These are phyloP conservation scores for Calameuta filiformis DNA, from an alignment of 2,888 invertebrate genomes.

Conservation along the genomic window DNA sequence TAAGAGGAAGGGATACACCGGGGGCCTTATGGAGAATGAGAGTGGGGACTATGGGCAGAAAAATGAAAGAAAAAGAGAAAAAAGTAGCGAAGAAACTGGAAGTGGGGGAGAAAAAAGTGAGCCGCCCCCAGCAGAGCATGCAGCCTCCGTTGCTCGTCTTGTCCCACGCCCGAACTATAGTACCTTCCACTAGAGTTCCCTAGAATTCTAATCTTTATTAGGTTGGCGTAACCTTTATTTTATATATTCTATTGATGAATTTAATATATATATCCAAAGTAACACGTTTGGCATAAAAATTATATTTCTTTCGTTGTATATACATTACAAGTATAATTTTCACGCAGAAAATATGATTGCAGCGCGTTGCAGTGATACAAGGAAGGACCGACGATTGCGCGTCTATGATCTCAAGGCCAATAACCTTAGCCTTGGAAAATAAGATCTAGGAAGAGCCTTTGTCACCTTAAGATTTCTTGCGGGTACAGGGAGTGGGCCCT, in stretches of 20 bases:
- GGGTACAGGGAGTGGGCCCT: neutral
- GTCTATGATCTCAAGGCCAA: neutral
- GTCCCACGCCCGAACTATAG: slow-evolving; percentile 43
- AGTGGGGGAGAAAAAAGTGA: slow-evolving; percentile 50
- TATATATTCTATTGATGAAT: neutral
- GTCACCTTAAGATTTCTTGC: neutral
- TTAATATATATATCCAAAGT: neutral
- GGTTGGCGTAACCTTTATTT: neutral
- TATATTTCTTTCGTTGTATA: neutral
- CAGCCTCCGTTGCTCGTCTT: slow-evolving; percentile 53
- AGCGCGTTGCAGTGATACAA: neutral
- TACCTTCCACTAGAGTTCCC: neutral
- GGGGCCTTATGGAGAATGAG: slow-evolving; percentile 18
- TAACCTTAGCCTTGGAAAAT: neutral
- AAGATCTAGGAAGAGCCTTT: neutral
- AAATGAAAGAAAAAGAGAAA: slow-evolving; percentile 31
- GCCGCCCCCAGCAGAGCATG: slow-evolving; percentile 65
- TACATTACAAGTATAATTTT: neutral
- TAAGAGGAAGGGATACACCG: slow-evolving; percentile 4
- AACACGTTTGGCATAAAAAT: neutral
- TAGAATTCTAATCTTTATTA: slow-evolving; percentile 13
- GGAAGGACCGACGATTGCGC: neutral
- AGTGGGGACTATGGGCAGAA: slow-evolving; percentile 9
- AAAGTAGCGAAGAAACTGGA: slow-evolving; percentile 22
- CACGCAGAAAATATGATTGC: neutral